Percentiles rank a stretch among this genome's conserved stretches.
Evolutionary conservation across 2,113 vertebrate species (phyloP).

Genomic region (Perca fluviatilis): DNA sequence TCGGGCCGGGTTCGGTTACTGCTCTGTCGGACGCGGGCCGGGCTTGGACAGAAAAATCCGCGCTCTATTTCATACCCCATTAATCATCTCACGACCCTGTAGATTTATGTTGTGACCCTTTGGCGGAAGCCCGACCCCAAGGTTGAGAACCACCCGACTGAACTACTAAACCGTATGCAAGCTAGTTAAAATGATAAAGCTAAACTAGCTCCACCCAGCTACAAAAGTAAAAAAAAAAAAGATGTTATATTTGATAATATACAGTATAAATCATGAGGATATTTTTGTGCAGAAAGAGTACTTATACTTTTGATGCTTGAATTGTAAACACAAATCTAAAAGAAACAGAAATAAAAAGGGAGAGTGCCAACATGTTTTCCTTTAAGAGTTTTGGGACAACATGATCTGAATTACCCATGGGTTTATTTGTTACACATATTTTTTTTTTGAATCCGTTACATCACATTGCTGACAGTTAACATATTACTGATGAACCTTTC

Average conservation of each 20-base stretch:
- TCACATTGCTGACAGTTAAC: conserved; percentile 28
- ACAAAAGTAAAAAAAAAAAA: background rate
- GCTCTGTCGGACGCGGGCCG: too few species aligned
- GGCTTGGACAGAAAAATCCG: too few species aligned
- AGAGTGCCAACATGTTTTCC: background rate
- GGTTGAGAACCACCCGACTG: too few species aligned
- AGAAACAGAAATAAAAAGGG: background rate
- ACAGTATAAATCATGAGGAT: background rate
- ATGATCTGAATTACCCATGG: conserved; percentile 5
- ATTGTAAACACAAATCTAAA: background rate
- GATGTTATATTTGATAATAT: background rate
- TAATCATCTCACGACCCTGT: too few species aligned
- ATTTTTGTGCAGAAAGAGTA: background rate
- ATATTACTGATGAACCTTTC: conserved; percentile 17
- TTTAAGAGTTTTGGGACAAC: background rate
- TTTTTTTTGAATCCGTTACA: conserved; percentile 16
- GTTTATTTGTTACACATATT: conserved; percentile 25
- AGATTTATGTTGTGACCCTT: too few species aligned
- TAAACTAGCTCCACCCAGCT: too few species aligned
- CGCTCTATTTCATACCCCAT: too few species aligned
- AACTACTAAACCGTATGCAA: too few species aligned
- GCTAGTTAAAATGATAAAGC: too few species aligned
- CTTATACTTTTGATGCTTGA: background rate
- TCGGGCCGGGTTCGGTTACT: too few species aligned
- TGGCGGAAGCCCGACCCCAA: too few species aligned